Evolutionary conservation across 2,888 invertebrate species (phyloP).

Genomic region (Cistogaster globosa): DNA sequence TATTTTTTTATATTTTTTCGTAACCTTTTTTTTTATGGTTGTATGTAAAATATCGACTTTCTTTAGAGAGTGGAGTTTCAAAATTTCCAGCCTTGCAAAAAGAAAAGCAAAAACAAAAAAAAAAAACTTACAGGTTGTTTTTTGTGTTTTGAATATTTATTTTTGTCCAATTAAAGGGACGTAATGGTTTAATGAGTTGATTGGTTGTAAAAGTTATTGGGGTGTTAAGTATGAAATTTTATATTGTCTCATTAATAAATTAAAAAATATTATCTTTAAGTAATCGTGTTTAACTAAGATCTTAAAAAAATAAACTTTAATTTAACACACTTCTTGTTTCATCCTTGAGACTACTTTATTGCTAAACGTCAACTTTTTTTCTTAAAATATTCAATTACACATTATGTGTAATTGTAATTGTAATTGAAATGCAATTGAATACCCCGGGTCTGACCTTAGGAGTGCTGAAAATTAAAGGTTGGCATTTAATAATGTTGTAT

Average conservation of each 20-base stretch:
- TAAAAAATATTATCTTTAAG: not conserved
- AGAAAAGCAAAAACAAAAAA: not conserved
- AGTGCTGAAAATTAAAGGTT: no score
- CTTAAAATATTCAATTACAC: no score
- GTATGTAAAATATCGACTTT: slow-evolving; percentile 58
- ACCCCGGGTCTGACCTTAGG: no score
- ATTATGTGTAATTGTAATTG: no score
- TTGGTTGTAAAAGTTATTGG: slow-evolving; percentile 66
- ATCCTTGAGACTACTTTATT: slow-evolving; percentile 1
- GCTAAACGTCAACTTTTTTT: not conserved
- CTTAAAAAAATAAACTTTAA: no score
- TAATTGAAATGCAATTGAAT: no score
- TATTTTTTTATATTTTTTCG: slow-evolving; percentile 5
- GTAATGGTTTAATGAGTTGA: slow-evolving; percentile 62
- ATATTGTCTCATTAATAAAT: slow-evolving; percentile 59
- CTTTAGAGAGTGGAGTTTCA: slow-evolving; percentile 18
- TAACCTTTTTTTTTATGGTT: slow-evolving; percentile 4
- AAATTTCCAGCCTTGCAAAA: slow-evolving; percentile 18
- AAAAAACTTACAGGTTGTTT: slow-evolving; percentile 23
- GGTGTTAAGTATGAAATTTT: slow-evolving; percentile 71
- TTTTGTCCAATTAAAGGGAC: slow-evolving; percentile 49
- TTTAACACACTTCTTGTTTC: not conserved
- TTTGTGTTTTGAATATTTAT: not conserved
- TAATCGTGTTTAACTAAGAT: not conserved
- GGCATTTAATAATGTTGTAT: no score